phyloP scores from a whole-genome alignment of 2,888 invertebrate species.

The Leucoma salicis region DNA sequence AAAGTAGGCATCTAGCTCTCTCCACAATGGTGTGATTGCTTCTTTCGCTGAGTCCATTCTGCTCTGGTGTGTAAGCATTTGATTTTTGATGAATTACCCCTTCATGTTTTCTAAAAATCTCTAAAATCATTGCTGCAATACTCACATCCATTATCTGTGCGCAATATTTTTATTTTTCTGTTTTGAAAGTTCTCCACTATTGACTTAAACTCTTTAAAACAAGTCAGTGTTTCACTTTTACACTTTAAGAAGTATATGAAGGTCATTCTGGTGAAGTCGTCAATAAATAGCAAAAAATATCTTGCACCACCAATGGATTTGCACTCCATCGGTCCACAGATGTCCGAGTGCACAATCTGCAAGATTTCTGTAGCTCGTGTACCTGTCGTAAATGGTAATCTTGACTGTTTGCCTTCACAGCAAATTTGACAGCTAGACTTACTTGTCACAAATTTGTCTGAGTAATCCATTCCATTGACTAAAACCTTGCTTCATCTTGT shows the following conservation, averaged over 20 bases:
- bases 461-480: slow-evolving; percentile 4
- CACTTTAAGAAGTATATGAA: slow-evolving; percentile 7
- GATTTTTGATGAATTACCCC: slow-evolving; percentile 8
- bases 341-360: slow-evolving; percentile 1
- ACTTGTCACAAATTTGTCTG: slow-evolving; percentile 1
- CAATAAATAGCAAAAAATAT: not conserved
- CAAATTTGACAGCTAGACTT: slow-evolving; percentile 1
- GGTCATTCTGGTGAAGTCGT: slow-evolving; percentile 3
- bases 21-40: slow-evolving; percentile 8
- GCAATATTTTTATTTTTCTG: slow-evolving; percentile 29
- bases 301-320: slow-evolving; percentile 1
- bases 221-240: slow-evolving; percentile 22
- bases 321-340: slow-evolving; percentile 1
- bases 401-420: slow-evolving; percentile 1
- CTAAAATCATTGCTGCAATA: slow-evolving; percentile 7
- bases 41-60: slow-evolving; percentile 13
- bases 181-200: slow-evolving; percentile 33
- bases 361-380: slow-evolving; percentile 1
- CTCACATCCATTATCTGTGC: slow-evolving; percentile 6
- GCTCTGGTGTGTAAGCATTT: slow-evolving; percentile 10
- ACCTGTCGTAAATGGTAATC: slow-evolving; percentile 1
- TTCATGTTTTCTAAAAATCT: slow-evolving; percentile 1
- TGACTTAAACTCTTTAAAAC: slow-evolving; percentile 24
- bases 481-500: slow-evolving; percentile 6
- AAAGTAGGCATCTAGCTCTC: slow-evolving; percentile 1